A percentile compares a stretch with the other conserved stretches of the same genome.
Evolutionary conservation across 2,888 invertebrate species (phyloP).

Genomic region (Coelinius sp.): DNA sequence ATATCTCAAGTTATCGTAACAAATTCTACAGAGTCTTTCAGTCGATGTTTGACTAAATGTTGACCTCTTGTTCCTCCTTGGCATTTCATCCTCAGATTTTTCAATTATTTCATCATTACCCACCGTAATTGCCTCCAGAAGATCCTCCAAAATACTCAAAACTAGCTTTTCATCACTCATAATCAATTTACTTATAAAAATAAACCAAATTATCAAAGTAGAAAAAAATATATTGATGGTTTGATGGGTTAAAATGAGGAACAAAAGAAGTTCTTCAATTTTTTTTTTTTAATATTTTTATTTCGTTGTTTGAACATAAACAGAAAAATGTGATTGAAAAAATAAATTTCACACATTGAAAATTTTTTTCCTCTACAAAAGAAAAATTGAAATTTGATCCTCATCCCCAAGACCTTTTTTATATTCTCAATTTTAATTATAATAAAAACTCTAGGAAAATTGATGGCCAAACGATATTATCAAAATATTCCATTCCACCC

Average conservation of each 20-base stretch:
- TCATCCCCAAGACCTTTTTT: no score
- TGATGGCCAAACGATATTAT: no score
- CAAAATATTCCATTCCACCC: no score
- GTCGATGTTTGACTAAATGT: constrained; percentile 25
- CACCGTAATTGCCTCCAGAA: constrained; percentile 51
- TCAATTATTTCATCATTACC: constrained; percentile 38
- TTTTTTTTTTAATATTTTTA: constrained; percentile 52
- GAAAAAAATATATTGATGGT: constrained; percentile 27
- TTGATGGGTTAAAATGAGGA: constrained; percentile 36
- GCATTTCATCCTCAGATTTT: not conserved
- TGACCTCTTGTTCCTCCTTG: not conserved
- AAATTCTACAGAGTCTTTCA: constrained; percentile 69
- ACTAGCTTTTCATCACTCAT: constrained; percentile 47
- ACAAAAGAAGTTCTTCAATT: constrained; percentile 23
- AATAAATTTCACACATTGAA: not conserved
- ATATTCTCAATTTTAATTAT: no score
- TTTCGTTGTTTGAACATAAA: constrained; percentile 50
- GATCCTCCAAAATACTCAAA: constrained; percentile 49
- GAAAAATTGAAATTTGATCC: no score
- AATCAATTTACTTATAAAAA: constrained; percentile 40
- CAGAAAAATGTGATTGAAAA: constrained; percentile 26
- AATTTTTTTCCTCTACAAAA: not conserved
- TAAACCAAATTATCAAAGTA: not conserved
- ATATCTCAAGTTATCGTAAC: constrained; percentile 71
- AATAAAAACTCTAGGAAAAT: no score